Conservation (phyloP, 2,113 vertebrate species). For the Neolamprologus brichardi region DNA sequence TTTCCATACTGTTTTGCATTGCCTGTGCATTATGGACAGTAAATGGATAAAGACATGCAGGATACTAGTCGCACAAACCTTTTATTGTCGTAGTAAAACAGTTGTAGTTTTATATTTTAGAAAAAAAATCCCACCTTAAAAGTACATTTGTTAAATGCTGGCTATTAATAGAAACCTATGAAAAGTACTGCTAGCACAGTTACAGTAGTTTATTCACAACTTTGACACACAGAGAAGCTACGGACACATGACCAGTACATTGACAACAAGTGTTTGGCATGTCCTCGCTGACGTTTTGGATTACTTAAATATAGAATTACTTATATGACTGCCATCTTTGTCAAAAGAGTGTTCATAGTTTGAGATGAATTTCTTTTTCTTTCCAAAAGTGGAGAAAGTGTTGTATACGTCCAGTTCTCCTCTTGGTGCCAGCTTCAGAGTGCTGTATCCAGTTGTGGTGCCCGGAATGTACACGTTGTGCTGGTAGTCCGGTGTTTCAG, state of each 20-base stretch:
- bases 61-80: not conserved
- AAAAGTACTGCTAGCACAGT: not conserved
- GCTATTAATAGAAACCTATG: not conserved
- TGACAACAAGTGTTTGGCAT: not conserved
- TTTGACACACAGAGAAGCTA: not conserved
- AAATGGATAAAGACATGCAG: not conserved
- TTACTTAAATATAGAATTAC: conserved; percentile 69
- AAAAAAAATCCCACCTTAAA: not conserved
- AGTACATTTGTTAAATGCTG: not conserved
- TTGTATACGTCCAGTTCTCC: conserved; percentile 77
- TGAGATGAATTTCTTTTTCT: conserved; percentile 79
- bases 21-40: not conserved
- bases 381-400: conserved; percentile 89
- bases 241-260: not conserved
- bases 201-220: not conserved
- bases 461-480: conserved; percentile 86
- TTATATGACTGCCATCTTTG: conserved; percentile 69
- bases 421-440: conserved; percentile 70
- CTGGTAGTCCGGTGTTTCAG: conserved; percentile 77
- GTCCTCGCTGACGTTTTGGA: not conserved
- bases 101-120: not conserved
- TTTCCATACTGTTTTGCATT: not conserved
- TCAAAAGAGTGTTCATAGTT: conserved; percentile 69
- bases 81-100: not conserved
- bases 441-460: conserved; percentile 70